phyloP scores from a whole-genome alignment of 2,113 vertebrate genomes.

The Oreochromis niloticus region DNA sequence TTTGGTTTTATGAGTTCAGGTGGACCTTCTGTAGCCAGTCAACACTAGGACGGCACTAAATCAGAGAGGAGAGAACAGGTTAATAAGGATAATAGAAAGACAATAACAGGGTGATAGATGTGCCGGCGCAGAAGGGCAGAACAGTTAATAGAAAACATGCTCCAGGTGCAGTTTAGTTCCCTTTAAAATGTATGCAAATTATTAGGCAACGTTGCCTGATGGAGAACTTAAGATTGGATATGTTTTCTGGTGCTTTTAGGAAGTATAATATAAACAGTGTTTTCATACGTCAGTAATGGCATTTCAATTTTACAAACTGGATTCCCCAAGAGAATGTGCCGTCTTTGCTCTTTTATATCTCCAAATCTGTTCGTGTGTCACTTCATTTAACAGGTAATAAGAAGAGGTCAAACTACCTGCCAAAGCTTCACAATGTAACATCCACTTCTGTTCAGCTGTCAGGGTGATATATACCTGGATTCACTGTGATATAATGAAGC shows the following conservation, averaged over 20 bases:
- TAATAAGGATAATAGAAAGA: neutral
- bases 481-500: neutral
- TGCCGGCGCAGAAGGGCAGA: neutral
- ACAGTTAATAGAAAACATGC: neutral
- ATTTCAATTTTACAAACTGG: neutral
- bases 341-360: neutral
- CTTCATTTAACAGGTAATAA: neutral
- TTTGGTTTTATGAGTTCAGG: neutral
- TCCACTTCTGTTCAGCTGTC: neutral
- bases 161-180: neutral
- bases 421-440: neutral
- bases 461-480: neutral
- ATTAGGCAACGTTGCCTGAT: neutral
- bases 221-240: neutral
- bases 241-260: neutral
- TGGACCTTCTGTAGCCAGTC: neutral
- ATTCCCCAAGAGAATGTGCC: neutral
- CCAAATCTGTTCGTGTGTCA: neutral
- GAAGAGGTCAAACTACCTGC: neutral
- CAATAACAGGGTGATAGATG: neutral
- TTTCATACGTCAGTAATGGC: neutral
- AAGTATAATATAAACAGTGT: neutral
- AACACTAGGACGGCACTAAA: fast-evolving
- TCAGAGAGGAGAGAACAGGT: neutral
- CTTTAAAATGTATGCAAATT: neutral